Base-by-base conservation (phyloP, 1,140 invertebrate genomes). In the Eueides isabella region DNA sequence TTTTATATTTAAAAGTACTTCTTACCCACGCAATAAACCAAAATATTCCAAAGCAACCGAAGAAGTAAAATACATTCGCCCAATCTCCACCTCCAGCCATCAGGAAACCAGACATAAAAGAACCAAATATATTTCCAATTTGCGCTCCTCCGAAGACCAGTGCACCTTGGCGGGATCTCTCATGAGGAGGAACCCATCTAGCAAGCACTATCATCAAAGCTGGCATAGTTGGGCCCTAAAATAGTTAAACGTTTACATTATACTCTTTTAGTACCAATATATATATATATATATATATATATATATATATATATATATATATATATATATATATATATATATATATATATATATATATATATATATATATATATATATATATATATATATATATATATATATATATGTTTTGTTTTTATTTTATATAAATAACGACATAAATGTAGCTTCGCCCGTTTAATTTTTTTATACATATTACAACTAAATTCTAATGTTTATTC, bases 61-160 rank as follows among this genome's bases (percentile, higher is more conserved):
- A 98, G 67, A 97, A 95, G 88, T 97, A 97, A 86, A 97, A 98
- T 0, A 97, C 96, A 2, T 95, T 94, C 0, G 95, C 94, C 97
- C 97, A 97, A 19, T 95, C 95, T 6, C 94, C 92, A 26, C 94
- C 92, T 1, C 95, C 94, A 7, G 96, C 89, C 64, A 97, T 93
- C 2, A 97, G 92, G 11, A 96, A 87, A 9, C 97, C 97, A 38
- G 96, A 96, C 38, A 97, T 79, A 0, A 95, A 94, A 44, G 96
- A 96, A 0, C 96, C 95, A 31, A 97, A 93, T 23, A 97, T 96
- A n/a, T 96, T 97, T 67, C 95, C 95, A n/a, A 96, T 94, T 72
- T 94, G 95, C 9, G 95, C 95, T n/a, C 96, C 96, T 1, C 96
- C 95, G 75, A 96, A 96, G 0, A 97, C 96, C 23, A 97, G 80